Conservation (phyloP, 1,140 invertebrate species). For the Phocides pigmalion region DNA sequence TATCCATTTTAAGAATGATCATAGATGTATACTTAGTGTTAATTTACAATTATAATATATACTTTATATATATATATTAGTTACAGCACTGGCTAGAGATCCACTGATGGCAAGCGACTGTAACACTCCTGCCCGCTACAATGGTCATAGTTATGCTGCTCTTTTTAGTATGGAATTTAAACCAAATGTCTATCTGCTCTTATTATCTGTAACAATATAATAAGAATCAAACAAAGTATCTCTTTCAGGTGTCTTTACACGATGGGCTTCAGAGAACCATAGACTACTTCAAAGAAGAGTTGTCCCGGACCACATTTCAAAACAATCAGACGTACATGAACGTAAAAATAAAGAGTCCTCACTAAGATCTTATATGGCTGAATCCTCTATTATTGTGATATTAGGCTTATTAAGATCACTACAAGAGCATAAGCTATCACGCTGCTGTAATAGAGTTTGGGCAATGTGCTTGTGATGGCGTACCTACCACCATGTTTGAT, state of each 20-base stretch:
- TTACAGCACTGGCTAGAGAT: too few relatives aligned
- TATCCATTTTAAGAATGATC: too few relatives aligned
- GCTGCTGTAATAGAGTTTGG: background rate
- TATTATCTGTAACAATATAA: too few relatives aligned
- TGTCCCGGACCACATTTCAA: conserved; percentile 86
- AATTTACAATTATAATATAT: too few relatives aligned
- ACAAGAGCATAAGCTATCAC: conserved; percentile 22
- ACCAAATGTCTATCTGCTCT: too few relatives aligned
- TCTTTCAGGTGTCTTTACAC: conserved; percentile 88
- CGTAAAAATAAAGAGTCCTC: conserved; percentile 61
- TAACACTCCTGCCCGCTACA: too few relatives aligned
- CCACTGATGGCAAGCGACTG: too few relatives aligned
- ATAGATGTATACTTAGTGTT: too few relatives aligned
- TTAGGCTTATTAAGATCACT: conserved; percentile 52
- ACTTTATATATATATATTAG: too few relatives aligned
- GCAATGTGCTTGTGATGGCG: conserved; percentile 1
- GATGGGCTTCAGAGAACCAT: conserved; percentile 95
- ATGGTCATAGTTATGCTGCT: too few relatives aligned
- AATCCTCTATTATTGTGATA: conserved; percentile 71
- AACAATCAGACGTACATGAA: conserved; percentile 79
- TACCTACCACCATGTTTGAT: too few relatives aligned
- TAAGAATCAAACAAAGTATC: conserved; percentile 37
- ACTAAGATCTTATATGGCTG: conserved; percentile 43
- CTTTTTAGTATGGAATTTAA: too few relatives aligned
- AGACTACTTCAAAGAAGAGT: conserved; percentile 95